phyloP scores from a whole-genome alignment of 2,888 invertebrate species.

The Anagyrus pseudococci region DNA sequence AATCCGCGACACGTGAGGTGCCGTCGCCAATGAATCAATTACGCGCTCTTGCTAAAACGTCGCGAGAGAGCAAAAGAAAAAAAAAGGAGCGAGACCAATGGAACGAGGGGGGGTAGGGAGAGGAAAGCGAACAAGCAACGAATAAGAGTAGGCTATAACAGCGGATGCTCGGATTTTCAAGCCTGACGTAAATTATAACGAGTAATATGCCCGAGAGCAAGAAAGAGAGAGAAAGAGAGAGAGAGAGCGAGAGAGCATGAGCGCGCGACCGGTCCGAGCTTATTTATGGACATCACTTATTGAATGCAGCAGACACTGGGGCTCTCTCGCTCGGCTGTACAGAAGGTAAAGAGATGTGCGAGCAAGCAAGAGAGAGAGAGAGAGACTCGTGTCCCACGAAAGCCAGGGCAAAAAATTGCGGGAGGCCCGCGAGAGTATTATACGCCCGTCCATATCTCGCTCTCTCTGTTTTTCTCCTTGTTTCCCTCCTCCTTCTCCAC shows the following conservation, averaged over 20 bases:
- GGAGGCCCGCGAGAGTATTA: no score
- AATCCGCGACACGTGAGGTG: no score
- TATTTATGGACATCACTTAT: slow-evolving; percentile 51
- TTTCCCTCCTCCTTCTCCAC: no score
- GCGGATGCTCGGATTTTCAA: slow-evolving; percentile 39
- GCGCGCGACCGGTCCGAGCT: slow-evolving; percentile 46
- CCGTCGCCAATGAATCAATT: neutral
- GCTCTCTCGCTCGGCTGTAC: no score
- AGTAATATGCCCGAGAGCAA: slow-evolving; percentile 40
- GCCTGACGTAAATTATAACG: slow-evolving; percentile 51
- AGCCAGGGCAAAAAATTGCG: slow-evolving; percentile 23
- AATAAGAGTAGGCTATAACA: no score
- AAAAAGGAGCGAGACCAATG: slow-evolving; percentile 7
- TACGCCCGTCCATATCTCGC: no score
- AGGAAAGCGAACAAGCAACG: no score
- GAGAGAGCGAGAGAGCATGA: no score
- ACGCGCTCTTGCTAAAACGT: neutral
- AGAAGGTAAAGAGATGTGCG: neutral
- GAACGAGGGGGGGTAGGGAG: neutral
- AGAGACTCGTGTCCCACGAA: slow-evolving; percentile 12
- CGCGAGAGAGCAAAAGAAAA: neutral
- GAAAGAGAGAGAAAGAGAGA: no score
- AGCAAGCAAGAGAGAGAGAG: no score
- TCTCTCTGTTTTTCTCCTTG: no score
- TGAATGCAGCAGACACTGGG: slow-evolving; percentile 44